phyloP scores from a whole-genome alignment of 2,888 invertebrate genomes.

The Drosophila niveifrons region DNA sequence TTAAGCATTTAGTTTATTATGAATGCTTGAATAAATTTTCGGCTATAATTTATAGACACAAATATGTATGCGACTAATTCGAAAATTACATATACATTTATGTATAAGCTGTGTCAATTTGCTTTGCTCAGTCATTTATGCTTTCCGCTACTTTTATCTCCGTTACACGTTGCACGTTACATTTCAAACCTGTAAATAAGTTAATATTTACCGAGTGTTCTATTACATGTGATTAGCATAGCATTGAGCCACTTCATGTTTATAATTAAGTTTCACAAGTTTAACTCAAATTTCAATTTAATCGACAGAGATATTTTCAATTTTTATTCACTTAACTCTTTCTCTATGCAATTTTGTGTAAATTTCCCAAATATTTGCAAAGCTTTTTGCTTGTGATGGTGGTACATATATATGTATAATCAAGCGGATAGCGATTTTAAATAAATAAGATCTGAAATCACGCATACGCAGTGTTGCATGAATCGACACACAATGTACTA shows the following conservation, averaged over 20 bases:
- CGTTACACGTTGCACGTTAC: conserved; percentile 7
- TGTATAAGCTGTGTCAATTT: conserved; percentile 26
- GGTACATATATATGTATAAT: background rate
- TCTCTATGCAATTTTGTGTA: background rate
- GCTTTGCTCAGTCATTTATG: conserved; percentile 49
- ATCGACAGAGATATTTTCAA: conserved; percentile 8
- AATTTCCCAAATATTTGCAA: conserved; percentile 19
- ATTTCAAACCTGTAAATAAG: conserved; percentile 13
- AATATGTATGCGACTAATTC: conserved; percentile 46
- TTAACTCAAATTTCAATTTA: conserved; percentile 19
- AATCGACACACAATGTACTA: background rate
- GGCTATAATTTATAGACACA: conserved; percentile 56
- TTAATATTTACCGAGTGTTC: conserved; percentile 34
- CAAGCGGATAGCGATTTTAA: conserved; percentile 15
- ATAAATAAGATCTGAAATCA: conserved; percentile 32
- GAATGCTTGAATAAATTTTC: conserved; percentile 69
- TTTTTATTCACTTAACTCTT: conserved; percentile 6
- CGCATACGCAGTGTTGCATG: conserved; percentile 29
- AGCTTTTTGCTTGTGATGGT: background rate
- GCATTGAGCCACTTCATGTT: conserved; percentile 20
- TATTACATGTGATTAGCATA: conserved; percentile 38
- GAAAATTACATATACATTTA: conserved; percentile 43
- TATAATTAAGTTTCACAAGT: conserved; percentile 38
- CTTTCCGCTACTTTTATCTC: conserved; percentile 27
- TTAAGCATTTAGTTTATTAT: conserved; percentile 49